These are phyloP conservation scores for Meta bourneti DNA, from an alignment of 2,888 invertebrate genomes.

Conservation along the genomic window DNA sequence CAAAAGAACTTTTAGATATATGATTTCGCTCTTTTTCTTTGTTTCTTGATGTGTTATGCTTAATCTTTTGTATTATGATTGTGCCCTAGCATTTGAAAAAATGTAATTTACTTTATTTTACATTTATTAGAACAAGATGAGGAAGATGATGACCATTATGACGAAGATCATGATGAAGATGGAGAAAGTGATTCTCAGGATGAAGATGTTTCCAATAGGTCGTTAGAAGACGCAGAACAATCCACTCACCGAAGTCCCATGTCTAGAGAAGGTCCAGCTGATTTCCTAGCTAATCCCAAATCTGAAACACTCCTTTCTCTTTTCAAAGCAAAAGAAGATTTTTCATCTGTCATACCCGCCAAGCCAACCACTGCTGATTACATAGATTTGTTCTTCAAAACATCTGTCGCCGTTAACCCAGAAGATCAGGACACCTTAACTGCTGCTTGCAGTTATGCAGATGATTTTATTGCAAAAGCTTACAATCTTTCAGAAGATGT, in stretches of 20 bases:
- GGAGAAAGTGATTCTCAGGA: conserved; percentile 64
- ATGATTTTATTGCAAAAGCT: conserved; percentile 58
- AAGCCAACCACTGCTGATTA: conserved; percentile 39
- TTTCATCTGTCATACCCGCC: conserved; percentile 42
- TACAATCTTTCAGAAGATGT: conserved; percentile 29
- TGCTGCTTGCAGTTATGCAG: conserved; percentile 54
- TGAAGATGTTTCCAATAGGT: conserved; percentile 46
- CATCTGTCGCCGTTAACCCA: conserved; percentile 38
- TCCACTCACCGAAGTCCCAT: conserved; percentile 32
- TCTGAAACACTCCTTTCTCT: conserved; percentile 32
- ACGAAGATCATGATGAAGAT: conserved; percentile 65
- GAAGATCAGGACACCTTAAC: conserved; percentile 32
- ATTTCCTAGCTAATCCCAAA: conserved; percentile 42
- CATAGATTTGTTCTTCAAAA: conserved; percentile 46
- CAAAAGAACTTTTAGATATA: too few relatives aligned
- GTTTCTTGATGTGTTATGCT: too few relatives aligned
- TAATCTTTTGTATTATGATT: too few relatives aligned
- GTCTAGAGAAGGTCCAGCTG: conserved; percentile 15
- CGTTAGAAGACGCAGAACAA: conserved; percentile 29
- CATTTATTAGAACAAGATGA: conserved; percentile 80
- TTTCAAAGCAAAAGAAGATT: conserved; percentile 37
- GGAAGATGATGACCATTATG: conserved; percentile 82
- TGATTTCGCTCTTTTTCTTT: too few relatives aligned
- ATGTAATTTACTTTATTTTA: too few relatives aligned
- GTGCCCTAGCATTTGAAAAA: too few relatives aligned